A percentile compares a stretch with the other conserved stretches of the same genome.
These are phyloP conservation scores for Maconellicoccus hirsutus DNA, from an alignment of 1,140 invertebrate species.

Conservation along the genomic window DNA sequence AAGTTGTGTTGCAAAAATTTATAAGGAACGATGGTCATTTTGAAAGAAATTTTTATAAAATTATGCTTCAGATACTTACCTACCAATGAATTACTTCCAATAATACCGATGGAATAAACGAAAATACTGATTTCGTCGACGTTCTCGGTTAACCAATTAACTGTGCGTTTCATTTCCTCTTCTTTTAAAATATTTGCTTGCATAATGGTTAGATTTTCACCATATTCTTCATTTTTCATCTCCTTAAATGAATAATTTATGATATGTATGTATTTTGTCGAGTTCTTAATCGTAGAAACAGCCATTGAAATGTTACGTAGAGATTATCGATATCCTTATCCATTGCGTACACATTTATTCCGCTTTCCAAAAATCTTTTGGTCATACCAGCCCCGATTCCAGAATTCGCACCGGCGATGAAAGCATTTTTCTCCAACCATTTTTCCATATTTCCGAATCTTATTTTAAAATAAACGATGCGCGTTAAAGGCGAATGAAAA, in stretches of 20 bases:
- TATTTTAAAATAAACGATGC: not conserved
- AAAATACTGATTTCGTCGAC: not conserved
- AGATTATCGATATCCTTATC: conserved; percentile 26
- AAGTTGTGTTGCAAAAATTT: too few relatives aligned
- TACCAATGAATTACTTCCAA: conserved; percentile 6
- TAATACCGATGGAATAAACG: not conserved
- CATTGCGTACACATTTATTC: conserved; percentile 23
- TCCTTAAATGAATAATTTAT: not conserved
- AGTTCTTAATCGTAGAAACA: too few relatives aligned
- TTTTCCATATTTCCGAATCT: conserved; percentile 37
- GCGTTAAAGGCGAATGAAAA: not conserved
- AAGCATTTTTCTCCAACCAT: conserved; percentile 42
- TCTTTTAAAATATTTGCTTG: not conserved
- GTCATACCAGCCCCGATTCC: conserved; percentile 42
- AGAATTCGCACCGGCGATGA: conserved; percentile 44
- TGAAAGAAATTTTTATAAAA: too few relatives aligned
- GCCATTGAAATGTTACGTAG: conserved; percentile 6
- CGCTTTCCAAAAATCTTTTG: conserved; percentile 27
- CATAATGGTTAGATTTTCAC: not conserved
- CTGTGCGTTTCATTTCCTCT: not conserved
- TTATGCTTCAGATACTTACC: too few relatives aligned
- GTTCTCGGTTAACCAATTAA: not conserved
- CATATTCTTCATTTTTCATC: conserved; percentile 1
- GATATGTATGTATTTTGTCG: not conserved
- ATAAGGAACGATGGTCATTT: too few relatives aligned